These are phyloP conservation scores for Phalloptychus januarius DNA, from an alignment of 2,797 vertebrate species.

Conservation along the genomic window DNA sequence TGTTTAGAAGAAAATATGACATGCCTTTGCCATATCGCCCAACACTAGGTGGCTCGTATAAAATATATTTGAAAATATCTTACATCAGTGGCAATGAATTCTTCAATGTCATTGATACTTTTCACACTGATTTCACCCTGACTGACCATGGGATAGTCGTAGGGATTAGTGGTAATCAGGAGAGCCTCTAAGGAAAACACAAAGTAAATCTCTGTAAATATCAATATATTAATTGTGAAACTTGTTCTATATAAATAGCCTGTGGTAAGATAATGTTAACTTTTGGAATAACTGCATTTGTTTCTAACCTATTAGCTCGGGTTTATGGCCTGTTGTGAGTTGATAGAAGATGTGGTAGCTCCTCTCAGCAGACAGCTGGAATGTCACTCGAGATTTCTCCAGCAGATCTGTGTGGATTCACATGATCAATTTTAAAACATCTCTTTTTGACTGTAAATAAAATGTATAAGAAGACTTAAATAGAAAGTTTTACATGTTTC, in stretches of 20 bases:
- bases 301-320: conserved; percentile 80
- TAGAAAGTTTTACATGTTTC: conserved; percentile 83
- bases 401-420: conserved; percentile 81
- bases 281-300: neutral
- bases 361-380: conserved; percentile 89
- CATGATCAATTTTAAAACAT: neutral
- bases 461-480: neutral
- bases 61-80: conserved; percentile 38
- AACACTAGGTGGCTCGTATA: neutral
- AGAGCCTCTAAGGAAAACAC: conserved; percentile 41
- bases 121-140: conserved; percentile 89
- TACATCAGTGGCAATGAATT: conserved; percentile 90
- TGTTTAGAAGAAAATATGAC: neutral
- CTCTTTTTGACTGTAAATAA: neutral
- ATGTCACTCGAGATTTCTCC: conserved; percentile 91
- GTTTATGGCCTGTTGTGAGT: conserved; percentile 87
- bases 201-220: neutral
- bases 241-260: neutral
- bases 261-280: neutral
- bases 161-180: conserved; percentile 87
- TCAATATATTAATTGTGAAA: neutral
- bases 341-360: conserved; percentile 92
- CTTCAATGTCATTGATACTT: conserved; percentile 88
- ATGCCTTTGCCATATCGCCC: neutral
- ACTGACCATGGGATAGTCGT: conserved; percentile 85